Conservation (phyloP, 2,797 vertebrate species). For the Pteropus rufus region DNA sequence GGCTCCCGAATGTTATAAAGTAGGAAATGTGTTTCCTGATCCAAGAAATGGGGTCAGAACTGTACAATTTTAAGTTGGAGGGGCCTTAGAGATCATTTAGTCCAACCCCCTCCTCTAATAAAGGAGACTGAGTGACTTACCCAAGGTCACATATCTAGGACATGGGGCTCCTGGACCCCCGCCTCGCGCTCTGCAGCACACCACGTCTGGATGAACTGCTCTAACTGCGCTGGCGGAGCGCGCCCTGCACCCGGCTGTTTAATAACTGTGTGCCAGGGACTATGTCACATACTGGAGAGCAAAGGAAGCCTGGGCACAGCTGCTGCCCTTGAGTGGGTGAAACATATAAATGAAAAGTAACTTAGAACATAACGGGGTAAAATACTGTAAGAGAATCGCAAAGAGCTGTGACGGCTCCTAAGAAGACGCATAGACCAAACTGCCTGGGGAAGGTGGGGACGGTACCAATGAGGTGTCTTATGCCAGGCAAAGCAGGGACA, state of each 20-base stretch:
- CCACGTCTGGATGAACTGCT: neutral
- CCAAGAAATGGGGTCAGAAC: neutral
- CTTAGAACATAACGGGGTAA: neutral
- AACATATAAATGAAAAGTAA: neutral
- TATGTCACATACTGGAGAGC: neutral
- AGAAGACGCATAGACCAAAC: neutral
- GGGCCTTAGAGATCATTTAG: slow-evolving; percentile 62
- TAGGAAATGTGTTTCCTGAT: neutral
- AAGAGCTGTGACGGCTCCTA: neutral
- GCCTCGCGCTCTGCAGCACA: neutral
- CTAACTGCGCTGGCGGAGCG: neutral
- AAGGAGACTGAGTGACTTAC: slow-evolving; percentile 60
- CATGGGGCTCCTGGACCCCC: neutral
- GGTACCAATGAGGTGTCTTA: neutral
- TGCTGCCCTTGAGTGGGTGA: neutral
- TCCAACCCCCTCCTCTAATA: slow-evolving; percentile 52
- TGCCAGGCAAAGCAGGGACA: neutral
- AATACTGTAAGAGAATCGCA: neutral
- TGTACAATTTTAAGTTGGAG: neutral
- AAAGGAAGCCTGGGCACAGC: neutral
- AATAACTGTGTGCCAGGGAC: neutral
- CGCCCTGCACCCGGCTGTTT: neutral
- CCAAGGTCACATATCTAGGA: slow-evolving; percentile 57
- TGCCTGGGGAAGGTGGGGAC: neutral
- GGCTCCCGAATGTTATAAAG: neutral